These are phyloP conservation scores for Pheosia gnoma DNA, from an alignment of 2,888 invertebrate genomes.

Conservation along the genomic window DNA sequence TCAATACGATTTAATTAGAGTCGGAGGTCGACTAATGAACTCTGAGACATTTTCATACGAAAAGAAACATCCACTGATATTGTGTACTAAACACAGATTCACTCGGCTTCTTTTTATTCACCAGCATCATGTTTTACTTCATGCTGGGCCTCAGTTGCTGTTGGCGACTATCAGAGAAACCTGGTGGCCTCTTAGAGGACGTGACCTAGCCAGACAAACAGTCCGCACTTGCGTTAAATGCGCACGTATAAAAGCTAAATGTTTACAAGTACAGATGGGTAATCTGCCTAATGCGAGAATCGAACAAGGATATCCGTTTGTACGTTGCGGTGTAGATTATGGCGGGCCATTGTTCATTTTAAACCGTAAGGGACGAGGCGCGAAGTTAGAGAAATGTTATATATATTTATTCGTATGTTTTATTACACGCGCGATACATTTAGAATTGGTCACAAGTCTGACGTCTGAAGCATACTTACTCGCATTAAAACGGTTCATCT, in stretches of 20 bases:
- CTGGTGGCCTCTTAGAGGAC: slow-evolving; percentile 6
- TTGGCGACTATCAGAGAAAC: not conserved
- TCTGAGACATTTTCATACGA: slow-evolving; percentile 12
- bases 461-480: not conserved
- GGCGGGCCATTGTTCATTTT: not conserved
- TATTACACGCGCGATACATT: not conserved
- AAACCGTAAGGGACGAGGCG: not conserved
- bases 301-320: not conserved
- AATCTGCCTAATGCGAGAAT: not conserved
- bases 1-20: slow-evolving; percentile 13
- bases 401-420: not conserved
- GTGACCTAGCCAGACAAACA: not conserved
- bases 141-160: slow-evolving; percentile 18
- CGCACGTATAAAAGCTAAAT: not conserved
- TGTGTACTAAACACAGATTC: slow-evolving; percentile 28
- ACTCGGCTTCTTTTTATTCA: slow-evolving; percentile 18
- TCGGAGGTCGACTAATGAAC: slow-evolving; percentile 10
- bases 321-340: not conserved
- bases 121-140: slow-evolving; percentile 15
- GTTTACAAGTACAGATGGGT: not conserved
- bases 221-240: not conserved
- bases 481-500: slow-evolving; percentile 6
- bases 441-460: slow-evolving; percentile 3
- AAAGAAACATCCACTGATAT: slow-evolving; percentile 32
- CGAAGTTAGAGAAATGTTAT: not conserved